phyloP scores from a whole-genome alignment of 2,113 vertebrate species.

The Naja naja region DNA sequence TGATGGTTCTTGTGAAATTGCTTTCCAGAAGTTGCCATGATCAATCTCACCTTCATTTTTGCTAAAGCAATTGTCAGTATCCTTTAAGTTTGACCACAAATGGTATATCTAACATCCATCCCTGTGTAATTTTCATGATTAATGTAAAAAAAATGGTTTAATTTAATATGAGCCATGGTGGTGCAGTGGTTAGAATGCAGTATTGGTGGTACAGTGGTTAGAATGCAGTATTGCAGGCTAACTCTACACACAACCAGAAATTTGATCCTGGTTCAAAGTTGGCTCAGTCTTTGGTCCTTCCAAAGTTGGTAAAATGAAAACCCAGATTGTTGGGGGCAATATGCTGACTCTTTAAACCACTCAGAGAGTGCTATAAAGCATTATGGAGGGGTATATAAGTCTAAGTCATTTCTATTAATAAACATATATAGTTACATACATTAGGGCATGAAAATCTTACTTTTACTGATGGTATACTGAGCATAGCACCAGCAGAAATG shows the following conservation, averaged over 20 bases:
- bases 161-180: too few relatives aligned
- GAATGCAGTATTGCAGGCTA: neutral
- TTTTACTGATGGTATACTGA: neutral
- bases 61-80: too few relatives aligned
- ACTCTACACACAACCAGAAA: neutral
- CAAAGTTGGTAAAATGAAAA: neutral
- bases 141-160: neutral
- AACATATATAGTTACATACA: neutral
- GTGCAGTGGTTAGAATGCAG: neutral
- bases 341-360: neutral
- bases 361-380: neutral
- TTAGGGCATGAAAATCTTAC: neutral
- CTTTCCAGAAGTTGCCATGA: too few relatives aligned
- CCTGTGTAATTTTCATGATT: neutral
- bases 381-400: neutral
- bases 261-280: neutral
- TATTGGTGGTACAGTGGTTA: neutral
- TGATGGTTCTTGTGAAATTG: too few relatives aligned
- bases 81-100: neutral
- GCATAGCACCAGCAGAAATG: neutral
- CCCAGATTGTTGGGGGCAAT: neutral
- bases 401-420: neutral
- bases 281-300: neutral
- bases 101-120: neutral
- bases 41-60: too few relatives aligned